These are phyloP conservation scores for Tichodroma muraria DNA, from an alignment of 2,113 vertebrate genomes.

Conservation along the genomic window DNA sequence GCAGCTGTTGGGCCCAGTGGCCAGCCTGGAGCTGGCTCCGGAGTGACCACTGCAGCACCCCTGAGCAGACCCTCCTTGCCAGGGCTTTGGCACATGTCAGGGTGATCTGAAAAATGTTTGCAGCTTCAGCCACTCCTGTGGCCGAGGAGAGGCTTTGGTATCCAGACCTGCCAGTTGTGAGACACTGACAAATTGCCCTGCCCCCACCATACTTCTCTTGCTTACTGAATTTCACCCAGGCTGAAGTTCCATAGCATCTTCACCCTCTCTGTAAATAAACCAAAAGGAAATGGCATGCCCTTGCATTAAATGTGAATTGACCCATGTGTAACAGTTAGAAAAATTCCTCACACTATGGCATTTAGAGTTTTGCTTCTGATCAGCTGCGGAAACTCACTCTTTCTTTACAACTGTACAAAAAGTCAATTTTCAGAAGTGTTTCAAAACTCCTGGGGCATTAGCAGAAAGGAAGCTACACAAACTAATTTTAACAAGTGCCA, in stretches of 20 bases:
- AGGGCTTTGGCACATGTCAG: not conserved
- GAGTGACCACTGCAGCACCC: not conserved
- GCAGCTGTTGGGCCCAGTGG: not conserved
- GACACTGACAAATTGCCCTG: not conserved
- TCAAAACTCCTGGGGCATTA: conserved; percentile 22
- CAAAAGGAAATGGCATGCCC: conserved; percentile 19
- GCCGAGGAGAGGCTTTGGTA: not conserved
- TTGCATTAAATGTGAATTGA: conserved; percentile 14
- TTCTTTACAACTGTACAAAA: not conserved
- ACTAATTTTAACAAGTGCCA: conserved; percentile 40
- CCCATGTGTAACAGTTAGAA: not conserved
- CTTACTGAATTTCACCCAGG: not conserved
- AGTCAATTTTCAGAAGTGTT: not conserved
- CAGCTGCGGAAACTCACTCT: not conserved
- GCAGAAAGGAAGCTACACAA: conserved; percentile 8
- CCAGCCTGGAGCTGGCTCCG: not conserved
- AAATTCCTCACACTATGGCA: not conserved
- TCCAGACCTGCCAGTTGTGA: not conserved
- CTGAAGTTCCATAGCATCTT: not conserved
- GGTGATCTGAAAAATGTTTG: not conserved
- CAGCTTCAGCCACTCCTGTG: not conserved
- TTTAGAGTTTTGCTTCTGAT: conserved; percentile 19
- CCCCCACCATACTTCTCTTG: not conserved
- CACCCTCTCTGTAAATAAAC: conserved; percentile 37
- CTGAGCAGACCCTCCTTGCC: not conserved